Evolutionary conservation across 2,888 invertebrate species (phyloP).

Genomic region (Nemotelus pantherinus): DNA sequence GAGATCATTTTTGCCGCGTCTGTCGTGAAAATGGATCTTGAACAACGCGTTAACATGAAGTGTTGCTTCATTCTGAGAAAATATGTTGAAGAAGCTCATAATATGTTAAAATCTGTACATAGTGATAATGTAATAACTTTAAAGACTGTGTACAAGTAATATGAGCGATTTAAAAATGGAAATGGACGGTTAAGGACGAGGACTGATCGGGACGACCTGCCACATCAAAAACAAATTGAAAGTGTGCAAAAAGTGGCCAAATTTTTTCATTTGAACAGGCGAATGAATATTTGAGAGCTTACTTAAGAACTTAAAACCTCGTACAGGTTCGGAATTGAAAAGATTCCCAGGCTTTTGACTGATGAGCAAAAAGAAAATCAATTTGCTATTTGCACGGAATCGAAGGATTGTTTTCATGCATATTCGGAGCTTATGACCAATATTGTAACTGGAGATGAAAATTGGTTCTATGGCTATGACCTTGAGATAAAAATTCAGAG

Average conservation of each 20-base stretch:
- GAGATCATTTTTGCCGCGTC: not conserved
- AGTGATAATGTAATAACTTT: not conserved
- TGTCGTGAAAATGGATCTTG: too few species aligned
- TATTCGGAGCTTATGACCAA: too few species aligned
- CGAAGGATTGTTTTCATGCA: too few species aligned
- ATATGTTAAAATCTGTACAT: too few species aligned
- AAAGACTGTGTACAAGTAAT: conserved; percentile 4
- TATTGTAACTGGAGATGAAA: not conserved
- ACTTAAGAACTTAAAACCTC: not conserved
- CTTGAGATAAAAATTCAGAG: not conserved
- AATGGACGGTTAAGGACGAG: too few species aligned
- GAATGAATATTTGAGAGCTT: conserved; percentile 12
- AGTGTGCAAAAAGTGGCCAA: not conserved
- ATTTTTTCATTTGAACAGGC: conserved; percentile 3
- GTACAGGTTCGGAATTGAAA: not conserved
- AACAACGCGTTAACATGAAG: too few species aligned
- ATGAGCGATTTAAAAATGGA: conserved; percentile 5
- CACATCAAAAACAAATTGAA: not conserved
- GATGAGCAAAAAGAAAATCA: not conserved
- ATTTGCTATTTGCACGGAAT: too few species aligned
- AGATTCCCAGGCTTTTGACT: not conserved
- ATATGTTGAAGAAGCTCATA: too few species aligned
- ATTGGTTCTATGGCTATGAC: not conserved
- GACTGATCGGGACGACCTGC: not conserved
- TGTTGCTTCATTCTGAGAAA: too few species aligned